Evolutionary conservation across 1,140 invertebrate species (phyloP).

Genomic region (Drosophila gunungcola): DNA sequence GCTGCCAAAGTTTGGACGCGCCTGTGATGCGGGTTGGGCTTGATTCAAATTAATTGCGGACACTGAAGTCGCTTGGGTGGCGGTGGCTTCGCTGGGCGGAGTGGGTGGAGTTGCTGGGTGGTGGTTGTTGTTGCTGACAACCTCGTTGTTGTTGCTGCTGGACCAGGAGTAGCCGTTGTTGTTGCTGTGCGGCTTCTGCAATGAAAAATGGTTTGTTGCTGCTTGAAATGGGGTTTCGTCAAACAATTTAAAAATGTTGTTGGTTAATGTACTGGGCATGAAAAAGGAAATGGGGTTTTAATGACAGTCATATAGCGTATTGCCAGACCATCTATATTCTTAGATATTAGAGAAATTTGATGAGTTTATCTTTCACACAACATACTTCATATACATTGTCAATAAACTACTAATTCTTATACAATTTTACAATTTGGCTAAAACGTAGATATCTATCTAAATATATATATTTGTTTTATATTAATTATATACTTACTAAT

Average conservation of each 20-base stretch:
- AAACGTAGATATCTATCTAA: too few relatives aligned
- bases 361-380: not conserved
- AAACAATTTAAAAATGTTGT: constrained; percentile 38
- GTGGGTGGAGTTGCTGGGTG: constrained; percentile 51
- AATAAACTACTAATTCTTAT: too few relatives aligned
- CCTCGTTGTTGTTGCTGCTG: constrained; percentile 50
- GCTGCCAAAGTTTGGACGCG: constrained; percentile 69
- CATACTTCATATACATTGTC: not conserved
- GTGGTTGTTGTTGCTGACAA: constrained; percentile 49
- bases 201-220: constrained; percentile 57
- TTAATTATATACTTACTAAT: too few relatives aligned
- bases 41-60: constrained; percentile 80
- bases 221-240: constrained; percentile 53
- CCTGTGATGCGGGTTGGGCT: constrained; percentile 64
- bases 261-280: constrained; percentile 45
- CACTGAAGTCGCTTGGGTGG: constrained; percentile 52
- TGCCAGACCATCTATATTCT: not conserved
- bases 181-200: constrained; percentile 67
- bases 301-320: constrained; percentile 38
- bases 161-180: constrained; percentile 65
- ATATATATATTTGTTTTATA: too few relatives aligned
- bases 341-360: not conserved
- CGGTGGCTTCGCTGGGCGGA: constrained; percentile 33
- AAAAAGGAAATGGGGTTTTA: constrained; percentile 70
- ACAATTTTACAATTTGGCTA: too few relatives aligned